A percentile compares a stretch with the other conserved stretches of the same genome.
Evolutionary conservation across 2,113 vertebrate species (phyloP).

Genomic region (Menura novaehollandiae): DNA sequence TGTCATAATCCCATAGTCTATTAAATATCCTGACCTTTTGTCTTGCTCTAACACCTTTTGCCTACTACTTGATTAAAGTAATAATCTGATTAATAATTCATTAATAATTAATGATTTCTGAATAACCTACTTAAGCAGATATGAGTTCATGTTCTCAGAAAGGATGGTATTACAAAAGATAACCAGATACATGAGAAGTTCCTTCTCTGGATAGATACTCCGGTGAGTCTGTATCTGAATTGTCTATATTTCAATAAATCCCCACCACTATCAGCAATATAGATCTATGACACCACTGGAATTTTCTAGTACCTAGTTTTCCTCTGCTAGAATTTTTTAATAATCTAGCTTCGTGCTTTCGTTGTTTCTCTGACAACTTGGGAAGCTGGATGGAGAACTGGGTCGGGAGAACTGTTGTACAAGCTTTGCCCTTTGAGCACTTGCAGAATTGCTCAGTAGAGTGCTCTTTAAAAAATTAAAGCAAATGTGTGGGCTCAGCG

Average conservation of each 20-base stretch:
- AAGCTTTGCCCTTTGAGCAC: not conserved
- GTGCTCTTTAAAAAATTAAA: not conserved
- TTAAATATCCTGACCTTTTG: not conserved
- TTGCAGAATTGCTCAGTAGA: not conserved
- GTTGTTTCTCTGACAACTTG: not conserved
- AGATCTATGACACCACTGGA: not conserved
- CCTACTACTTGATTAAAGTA: not conserved
- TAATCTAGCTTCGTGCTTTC: not conserved
- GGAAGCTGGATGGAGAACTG: not conserved
- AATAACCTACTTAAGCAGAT: not conserved
- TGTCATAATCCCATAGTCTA: not conserved
- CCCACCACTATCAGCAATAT: not conserved
- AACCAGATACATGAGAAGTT: not conserved
- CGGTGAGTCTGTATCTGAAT: not conserved
- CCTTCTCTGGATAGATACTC: not conserved
- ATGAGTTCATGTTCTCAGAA: not conserved
- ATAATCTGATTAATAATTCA: not conserved
- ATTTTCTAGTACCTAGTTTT: not conserved
- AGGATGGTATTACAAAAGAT: not conserved
- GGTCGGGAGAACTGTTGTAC: not conserved
- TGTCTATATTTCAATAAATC: not conserved
- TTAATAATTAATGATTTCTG: not conserved
- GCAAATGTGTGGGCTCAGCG: not conserved
- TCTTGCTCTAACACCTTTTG: not conserved
- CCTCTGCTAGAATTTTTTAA: not conserved